These are phyloP conservation scores for Tethea ocularis DNA, from an alignment of 2,888 invertebrate species.

Conservation along the genomic window DNA sequence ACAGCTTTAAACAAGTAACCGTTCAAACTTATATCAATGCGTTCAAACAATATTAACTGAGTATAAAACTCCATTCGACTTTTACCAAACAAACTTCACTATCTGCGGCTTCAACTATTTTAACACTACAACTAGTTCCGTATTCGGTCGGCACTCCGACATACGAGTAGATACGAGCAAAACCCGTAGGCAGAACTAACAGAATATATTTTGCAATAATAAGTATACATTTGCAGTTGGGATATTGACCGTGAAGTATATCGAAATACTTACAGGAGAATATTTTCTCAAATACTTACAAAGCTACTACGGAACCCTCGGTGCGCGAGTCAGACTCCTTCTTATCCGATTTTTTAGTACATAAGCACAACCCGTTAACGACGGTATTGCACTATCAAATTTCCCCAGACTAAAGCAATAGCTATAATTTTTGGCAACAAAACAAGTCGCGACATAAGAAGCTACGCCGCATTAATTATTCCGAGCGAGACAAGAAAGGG, in stretches of 20 bases:
- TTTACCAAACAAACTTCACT: conserved; percentile 26
- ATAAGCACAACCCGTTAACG: conserved; percentile 37
- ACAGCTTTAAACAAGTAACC: not conserved
- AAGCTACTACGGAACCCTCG: no score
- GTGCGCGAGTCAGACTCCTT: no score
- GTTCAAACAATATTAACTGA: not conserved
- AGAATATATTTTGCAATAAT: no score
- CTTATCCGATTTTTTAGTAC: conserved; percentile 5
- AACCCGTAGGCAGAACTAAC: conserved; percentile 16
- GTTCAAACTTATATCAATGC: no score
- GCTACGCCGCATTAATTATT: conserved; percentile 81
- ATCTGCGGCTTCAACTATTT: conserved; percentile 44
- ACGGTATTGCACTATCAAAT: conserved; percentile 47
- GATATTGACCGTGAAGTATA: no score
- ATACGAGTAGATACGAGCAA: conserved; percentile 22
- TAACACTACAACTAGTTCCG: conserved; percentile 15
- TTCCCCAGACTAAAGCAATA: conserved; percentile 43
- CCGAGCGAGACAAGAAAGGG: conserved; percentile 81
- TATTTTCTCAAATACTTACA: no score
- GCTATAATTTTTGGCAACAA: conserved; percentile 74
- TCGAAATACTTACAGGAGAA: no score
- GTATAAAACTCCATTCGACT: not conserved
- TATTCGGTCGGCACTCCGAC: conserved; percentile 35
- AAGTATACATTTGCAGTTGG: no score
- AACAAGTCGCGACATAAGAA: conserved; percentile 75